These are phyloP conservation scores for Chloroclysta siterata DNA, from an alignment of 2,888 invertebrate species.

Conservation along the genomic window DNA sequence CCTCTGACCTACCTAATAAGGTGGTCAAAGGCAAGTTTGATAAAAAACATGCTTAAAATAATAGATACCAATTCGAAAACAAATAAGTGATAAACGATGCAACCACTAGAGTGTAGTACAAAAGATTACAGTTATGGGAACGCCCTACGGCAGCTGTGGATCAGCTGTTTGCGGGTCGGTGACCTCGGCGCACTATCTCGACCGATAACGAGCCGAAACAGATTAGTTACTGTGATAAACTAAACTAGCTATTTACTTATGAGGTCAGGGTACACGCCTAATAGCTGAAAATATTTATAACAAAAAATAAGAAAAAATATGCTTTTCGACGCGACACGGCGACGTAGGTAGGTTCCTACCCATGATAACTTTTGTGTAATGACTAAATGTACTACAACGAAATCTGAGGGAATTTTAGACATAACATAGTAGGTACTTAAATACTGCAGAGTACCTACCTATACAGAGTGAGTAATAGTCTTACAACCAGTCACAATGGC, in stretches of 20 bases:
- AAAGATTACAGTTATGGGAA: slow-evolving; percentile 26
- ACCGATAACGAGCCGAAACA: slow-evolving; percentile 30
- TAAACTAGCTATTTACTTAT: not conserved
- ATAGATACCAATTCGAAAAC: not conserved
- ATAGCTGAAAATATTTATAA: too few species aligned
- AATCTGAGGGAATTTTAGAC: too few species aligned
- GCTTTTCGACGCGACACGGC: too few species aligned
- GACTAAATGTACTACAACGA: too few species aligned
- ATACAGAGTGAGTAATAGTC: too few species aligned
- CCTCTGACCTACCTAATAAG: not conserved
- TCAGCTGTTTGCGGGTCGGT: slow-evolving; percentile 32
- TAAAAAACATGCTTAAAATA: not conserved
- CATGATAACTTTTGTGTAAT: too few species aligned
- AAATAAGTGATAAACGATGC: slow-evolving; percentile 16
- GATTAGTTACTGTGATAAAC: slow-evolving; percentile 17
- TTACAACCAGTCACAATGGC: too few species aligned
- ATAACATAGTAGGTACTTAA: too few species aligned
- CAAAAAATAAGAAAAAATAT: too few species aligned
- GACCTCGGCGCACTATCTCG: slow-evolving; percentile 35
- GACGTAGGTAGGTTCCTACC: too few species aligned
- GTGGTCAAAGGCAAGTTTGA: not conserved
- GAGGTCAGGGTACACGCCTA: not conserved
- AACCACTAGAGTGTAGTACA: slow-evolving; percentile 4
- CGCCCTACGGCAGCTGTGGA: slow-evolving; percentile 21
- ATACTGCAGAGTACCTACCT: too few species aligned